These are phyloP conservation scores for Spilarctia lutea DNA, from an alignment of 2,888 invertebrate species.

Conservation along the genomic window DNA sequence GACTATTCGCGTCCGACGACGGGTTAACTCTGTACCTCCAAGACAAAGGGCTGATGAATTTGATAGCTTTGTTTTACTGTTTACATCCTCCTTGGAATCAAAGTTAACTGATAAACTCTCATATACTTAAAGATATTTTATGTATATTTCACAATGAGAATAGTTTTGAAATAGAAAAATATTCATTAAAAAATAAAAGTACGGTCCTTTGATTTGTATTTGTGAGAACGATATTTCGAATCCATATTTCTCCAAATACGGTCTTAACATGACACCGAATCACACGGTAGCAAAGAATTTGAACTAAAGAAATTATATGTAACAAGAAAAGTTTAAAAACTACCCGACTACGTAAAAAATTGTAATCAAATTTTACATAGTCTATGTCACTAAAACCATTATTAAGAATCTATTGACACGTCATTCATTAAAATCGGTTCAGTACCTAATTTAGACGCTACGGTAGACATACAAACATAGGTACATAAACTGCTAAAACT, in stretches of 20 bases:
- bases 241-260: neutral
- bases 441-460: no score
- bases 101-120: slow-evolving; percentile 55
- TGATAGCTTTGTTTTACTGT: slow-evolving; percentile 75
- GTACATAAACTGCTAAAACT: no score
- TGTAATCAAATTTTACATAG: no score
- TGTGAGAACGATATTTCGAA: neutral
- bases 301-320: no score
- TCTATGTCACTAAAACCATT: no score
- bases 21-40: slow-evolving; percentile 66
- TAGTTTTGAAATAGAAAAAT: neutral
- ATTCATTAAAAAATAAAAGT: neutral
- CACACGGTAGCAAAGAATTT: no score
- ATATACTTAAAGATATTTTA: neutral
- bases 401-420: no score
- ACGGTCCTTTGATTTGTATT: neutral
- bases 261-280: neutral
- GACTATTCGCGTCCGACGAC: slow-evolving; percentile 73
- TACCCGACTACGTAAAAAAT: no score
- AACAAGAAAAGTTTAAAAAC: no score
- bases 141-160: neutral
- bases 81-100: slow-evolving; percentile 61
- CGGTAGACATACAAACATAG: no score
- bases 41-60: slow-evolving; percentile 79
- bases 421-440: no score